Conservation (phyloP, 2,113 vertebrate genomes). For the Castor canadensis region DNA sequence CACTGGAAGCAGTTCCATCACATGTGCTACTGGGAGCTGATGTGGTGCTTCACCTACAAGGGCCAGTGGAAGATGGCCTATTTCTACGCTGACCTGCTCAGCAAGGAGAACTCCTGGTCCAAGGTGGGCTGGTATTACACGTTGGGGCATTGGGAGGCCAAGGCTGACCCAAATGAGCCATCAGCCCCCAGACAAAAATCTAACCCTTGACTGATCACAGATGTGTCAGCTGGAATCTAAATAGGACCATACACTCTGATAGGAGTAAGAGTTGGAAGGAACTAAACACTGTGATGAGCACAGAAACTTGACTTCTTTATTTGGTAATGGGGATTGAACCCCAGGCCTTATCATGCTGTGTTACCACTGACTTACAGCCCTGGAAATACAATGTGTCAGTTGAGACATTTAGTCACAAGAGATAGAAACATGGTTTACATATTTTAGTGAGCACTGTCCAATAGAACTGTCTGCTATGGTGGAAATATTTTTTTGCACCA, state of each 20-base stretch:
- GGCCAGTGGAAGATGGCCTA: constrained; percentile 98
- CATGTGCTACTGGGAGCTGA: constrained; percentile 99
- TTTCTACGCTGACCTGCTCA: constrained; percentile 97
- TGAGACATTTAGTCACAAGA: neutral
- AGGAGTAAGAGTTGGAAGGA: constrained; percentile 1
- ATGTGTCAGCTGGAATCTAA: neutral
- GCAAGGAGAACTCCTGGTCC: constrained; percentile 98
- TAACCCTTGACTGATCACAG: neutral
- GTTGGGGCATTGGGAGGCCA: rapidly evolving
- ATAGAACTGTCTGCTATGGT: neutral
- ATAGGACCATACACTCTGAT: neutral
- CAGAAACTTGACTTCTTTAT: neutral
- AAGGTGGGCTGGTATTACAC: constrained; percentile 86
- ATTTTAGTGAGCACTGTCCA: neutral
- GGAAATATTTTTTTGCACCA: neutral
- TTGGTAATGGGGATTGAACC: neutral
- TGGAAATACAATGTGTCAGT: neutral
- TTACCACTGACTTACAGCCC: neutral
- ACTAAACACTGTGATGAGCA: neutral
- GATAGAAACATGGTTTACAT: neutral
- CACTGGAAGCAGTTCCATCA: constrained; percentile 99
- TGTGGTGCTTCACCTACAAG: constrained; percentile 99
- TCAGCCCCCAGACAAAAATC: neutral
- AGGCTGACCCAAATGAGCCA: neutral
- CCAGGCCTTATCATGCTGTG: neutral